Evolutionary conservation across 2,797 vertebrate species (phyloP), one percentile per base, ranked within the genome.

Genomic region (Xiphorhynchus erythropygius): DNA sequence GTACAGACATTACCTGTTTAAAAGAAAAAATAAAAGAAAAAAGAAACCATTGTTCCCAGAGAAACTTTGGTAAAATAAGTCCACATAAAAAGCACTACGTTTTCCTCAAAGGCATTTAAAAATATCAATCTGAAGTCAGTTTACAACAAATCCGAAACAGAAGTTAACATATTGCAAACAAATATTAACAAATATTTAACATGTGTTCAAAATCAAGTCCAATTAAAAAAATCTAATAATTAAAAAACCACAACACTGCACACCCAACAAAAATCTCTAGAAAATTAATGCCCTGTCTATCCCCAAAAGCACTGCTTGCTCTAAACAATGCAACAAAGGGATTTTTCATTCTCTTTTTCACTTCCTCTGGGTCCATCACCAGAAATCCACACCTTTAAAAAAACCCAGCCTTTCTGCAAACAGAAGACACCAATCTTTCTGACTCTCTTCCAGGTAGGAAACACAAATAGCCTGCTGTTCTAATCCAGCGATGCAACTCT

Each of bases 1-100:
- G 97, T 98, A 98, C 95, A 96, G 97, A 95, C 98, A 99, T 99
- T 97, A 98, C 98, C 98, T 98, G 89, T 7, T 94, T 59, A 92
- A 97, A 81, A 62, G 1, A 30, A 77, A 44, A 82, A 85, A 88
- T 7, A 23, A 80, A 79, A 35, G 68, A 59, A 11, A 2, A 17
- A 33, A 74, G 46, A 83, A 94, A 77, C 42, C 3, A 35, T 7
- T 83, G 71, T 23, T 83, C 70, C 47, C 59, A 64, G 10, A 55
- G 35, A 62, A 7, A 39, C 7, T 49, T 28, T 32, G 35, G 67
- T 44, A 49, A 73, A 94, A n/a, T 14, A 57, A 67, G 25, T 63
- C 80, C 23, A 57, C 39, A 28, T 14, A 83, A 69, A 87, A 64
- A 82, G 4, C 10, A 55, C 7, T 44, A 39, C 0, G 3, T 44